phyloP scores from a whole-genome alignment of 2,113 vertebrate species.

The Colossoma macropomum region DNA sequence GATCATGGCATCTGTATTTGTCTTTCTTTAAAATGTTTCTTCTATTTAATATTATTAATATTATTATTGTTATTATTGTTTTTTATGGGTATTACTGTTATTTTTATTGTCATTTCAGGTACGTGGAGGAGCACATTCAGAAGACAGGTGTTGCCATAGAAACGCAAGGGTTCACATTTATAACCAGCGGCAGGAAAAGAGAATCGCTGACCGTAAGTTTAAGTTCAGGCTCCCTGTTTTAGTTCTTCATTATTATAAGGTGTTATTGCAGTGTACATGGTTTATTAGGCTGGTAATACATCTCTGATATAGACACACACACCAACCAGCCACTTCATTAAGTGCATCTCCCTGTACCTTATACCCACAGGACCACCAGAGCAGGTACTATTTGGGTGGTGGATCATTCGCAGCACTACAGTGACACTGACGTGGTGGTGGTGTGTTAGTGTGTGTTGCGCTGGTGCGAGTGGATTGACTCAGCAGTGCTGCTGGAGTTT shows the following conservation, averaged over 20 bases:
- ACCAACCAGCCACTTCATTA: neutral
- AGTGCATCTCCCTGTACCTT: too few species aligned
- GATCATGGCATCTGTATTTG: neutral
- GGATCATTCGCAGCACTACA: too few species aligned
- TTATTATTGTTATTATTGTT: neutral
- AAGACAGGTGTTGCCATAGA: constrained; percentile 83
- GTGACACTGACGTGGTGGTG: too few species aligned
- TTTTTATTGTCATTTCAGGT: constrained; percentile 67
- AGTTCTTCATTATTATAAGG: neutral
- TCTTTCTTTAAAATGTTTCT: neutral
- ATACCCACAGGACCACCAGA: too few species aligned
- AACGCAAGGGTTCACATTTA: constrained; percentile 82
- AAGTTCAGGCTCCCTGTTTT: constrained; percentile 48
- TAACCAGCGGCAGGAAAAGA: constrained; percentile 82
- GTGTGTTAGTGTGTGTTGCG: too few species aligned
- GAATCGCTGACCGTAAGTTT: constrained; percentile 82
- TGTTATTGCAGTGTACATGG: neutral
- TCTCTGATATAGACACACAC: neutral
- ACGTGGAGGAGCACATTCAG: constrained; percentile 82
- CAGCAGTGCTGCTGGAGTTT: too few species aligned
- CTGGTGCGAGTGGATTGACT: too few species aligned
- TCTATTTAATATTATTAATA: neutral
- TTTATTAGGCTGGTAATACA: neutral
- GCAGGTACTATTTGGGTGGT: too few species aligned
- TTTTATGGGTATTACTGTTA: neutral